Percentiles rank a stretch among this genome's conserved stretches.
These are phyloP conservation scores for Diorhabda sublineata DNA, from an alignment of 1,140 invertebrate genomes.

Conservation along the genomic window DNA sequence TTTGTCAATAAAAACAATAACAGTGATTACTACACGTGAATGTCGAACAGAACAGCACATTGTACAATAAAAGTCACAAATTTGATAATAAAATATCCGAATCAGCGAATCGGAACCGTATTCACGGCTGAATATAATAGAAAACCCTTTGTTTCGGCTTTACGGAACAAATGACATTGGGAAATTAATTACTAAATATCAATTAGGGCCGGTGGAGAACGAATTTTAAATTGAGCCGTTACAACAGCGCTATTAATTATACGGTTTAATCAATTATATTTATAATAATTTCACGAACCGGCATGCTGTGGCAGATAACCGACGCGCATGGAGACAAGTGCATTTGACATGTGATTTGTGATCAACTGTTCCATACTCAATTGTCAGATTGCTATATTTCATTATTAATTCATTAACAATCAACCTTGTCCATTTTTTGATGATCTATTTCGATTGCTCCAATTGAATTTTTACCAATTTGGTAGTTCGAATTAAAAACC, in stretches of 20 bases:
- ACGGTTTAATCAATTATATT: constrained; percentile 18
- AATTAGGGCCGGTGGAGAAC: constrained; percentile 15
- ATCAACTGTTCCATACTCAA: constrained; percentile 5
- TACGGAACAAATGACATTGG: constrained; percentile 19
- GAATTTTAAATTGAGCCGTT: constrained; percentile 18
- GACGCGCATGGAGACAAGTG: constrained; percentile 5
- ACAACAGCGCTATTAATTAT: constrained; percentile 16
- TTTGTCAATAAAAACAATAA: constrained; percentile 13
- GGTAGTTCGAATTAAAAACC: background rate
- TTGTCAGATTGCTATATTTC: constrained; percentile 14
- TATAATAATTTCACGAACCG: constrained; percentile 18
- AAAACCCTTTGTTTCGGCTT: constrained; percentile 18
- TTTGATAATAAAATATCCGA: constrained; percentile 20
- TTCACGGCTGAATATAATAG: constrained; percentile 4
- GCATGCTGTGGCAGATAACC: background rate
- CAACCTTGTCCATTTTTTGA: background rate
- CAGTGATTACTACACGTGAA: constrained; percentile 15
- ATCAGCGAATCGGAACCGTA: constrained; percentile 13
- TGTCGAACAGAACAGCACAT: constrained; percentile 5
- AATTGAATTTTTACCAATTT: background rate
- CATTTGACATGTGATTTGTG: constrained; percentile 18
- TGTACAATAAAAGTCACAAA: constrained; percentile 15
- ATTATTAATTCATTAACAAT: background rate
- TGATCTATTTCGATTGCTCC: background rate
- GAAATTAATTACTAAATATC: constrained; percentile 20